Evolutionary conservation across 2,113 vertebrate species (phyloP).

Genomic region (Egretta garzetta): DNA sequence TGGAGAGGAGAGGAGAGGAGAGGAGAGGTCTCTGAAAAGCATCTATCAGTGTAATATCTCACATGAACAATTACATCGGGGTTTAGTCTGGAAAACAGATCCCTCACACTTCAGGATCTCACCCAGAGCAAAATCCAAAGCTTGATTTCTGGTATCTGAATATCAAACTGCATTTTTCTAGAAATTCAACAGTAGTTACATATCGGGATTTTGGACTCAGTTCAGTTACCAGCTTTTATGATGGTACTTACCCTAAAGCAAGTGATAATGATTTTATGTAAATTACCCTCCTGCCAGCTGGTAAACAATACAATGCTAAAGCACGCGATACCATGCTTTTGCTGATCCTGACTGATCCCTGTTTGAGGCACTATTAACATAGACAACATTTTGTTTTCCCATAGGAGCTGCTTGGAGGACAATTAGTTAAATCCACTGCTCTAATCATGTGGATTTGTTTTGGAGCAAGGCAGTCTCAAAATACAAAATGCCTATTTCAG

Average conservation of each 20-base stretch:
- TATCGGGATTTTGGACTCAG: neutral
- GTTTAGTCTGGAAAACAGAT: neutral
- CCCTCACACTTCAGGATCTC: neutral
- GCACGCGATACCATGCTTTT: neutral
- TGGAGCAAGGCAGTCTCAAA: conserved; percentile 53
- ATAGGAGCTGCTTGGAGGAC: conserved; percentile 43
- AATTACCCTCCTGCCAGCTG: conserved; percentile 27
- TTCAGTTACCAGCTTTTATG: neutral
- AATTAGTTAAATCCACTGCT: conserved; percentile 69
- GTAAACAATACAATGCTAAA: neutral
- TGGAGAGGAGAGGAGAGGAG: neutral
- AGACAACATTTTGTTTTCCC: conserved; percentile 53
- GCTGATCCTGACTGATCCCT: conserved; percentile 47
- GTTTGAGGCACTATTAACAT: conserved; percentile 40
- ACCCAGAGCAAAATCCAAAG: neutral
- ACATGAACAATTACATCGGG: neutral
- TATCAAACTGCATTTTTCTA: neutral
- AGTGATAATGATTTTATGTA: conserved; percentile 49
- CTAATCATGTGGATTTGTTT: conserved; percentile 65
- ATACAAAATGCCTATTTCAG: conserved; percentile 59
- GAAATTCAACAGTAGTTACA: neutral
- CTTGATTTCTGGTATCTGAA: neutral
- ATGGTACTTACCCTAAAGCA: conserved; percentile 5
- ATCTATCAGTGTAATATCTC: neutral
- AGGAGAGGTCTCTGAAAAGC: neutral